These are phyloP conservation scores for Calycopis cecrops DNA, from an alignment of 1,140 invertebrate species.

Conservation along the genomic window DNA sequence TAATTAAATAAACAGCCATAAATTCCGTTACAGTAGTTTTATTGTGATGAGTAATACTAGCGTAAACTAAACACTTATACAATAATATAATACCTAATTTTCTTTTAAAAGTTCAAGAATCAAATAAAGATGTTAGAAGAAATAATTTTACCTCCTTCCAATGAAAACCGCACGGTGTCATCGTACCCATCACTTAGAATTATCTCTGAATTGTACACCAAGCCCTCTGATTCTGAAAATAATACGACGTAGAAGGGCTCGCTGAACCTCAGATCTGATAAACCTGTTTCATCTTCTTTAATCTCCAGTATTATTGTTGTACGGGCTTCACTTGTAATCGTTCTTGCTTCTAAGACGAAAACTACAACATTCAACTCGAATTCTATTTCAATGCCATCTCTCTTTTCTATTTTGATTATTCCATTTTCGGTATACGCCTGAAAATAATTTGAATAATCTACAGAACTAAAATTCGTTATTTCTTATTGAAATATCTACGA, in stretches of 20 bases:
- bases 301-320: conserved; percentile 9
- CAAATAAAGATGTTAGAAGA: too few species aligned
- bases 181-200: conserved; percentile 22
- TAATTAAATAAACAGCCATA: too few species aligned
- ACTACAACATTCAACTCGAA: conserved; percentile 18
- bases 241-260: conserved; percentile 5
- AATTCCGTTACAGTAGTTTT: too few species aligned
- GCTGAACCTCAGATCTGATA: background rate
- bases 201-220: conserved; percentile 21
- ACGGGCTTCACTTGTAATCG: background rate
- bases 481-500: background rate
- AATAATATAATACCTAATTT: too few species aligned
- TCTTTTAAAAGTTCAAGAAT: background rate
- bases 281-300: background rate
- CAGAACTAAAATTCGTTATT: conserved; percentile 19
- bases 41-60: too few species aligned
- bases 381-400: conserved; percentile 5
- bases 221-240: conserved; percentile 11
- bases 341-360: conserved; percentile 15
- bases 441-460: conserved; percentile 23
- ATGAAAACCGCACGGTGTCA: conserved; percentile 20
- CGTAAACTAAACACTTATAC: too few species aligned
- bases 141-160: conserved; percentile 33
- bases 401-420: conserved; percentile 10
- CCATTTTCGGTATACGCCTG: conserved; percentile 7